Evolutionary conservation across 2,888 invertebrate genomes (phyloP).

Genomic region (Pollenia angustigena): DNA sequence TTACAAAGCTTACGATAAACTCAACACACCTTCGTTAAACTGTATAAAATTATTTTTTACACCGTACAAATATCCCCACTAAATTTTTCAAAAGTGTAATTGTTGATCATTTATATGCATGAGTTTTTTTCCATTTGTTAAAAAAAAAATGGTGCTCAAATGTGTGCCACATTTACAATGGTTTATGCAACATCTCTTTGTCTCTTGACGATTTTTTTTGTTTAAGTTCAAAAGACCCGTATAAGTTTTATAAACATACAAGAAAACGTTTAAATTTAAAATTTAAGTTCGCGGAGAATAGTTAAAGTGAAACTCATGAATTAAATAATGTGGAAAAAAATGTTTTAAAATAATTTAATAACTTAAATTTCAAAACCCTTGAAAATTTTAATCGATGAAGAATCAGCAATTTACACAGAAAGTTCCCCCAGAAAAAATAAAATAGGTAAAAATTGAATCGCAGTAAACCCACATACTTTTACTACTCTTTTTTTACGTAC

Average conservation of each 20-base stretch:
- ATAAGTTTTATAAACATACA: slow-evolving; percentile 26
- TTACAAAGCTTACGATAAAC: not conserved
- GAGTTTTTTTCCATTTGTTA: slow-evolving; percentile 27
- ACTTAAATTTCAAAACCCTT: no score
- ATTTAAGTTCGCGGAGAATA: not conserved
- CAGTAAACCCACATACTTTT: no score
- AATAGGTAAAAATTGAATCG: no score
- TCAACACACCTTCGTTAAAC: not conserved
- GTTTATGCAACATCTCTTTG: not conserved
- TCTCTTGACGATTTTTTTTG: slow-evolving; percentile 28
- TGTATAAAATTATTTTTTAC: no score
- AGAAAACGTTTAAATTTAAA: no score
- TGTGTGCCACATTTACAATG: slow-evolving; percentile 24
- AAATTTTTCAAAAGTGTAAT: slow-evolving; percentile 57
- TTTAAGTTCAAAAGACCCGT: slow-evolving; percentile 44
- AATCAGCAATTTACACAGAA: no score
- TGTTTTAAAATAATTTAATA: no score
- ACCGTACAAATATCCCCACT: not conserved
- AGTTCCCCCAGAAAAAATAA: no score
- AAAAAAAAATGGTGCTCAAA: not conserved
- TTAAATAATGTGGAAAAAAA: no score
- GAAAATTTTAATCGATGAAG: no score
- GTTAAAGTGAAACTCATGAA: not conserved
- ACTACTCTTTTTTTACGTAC: no score
- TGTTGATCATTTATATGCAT: slow-evolving; percentile 65